A percentile compares a stretch with the other conserved stretches of the same genome.
These are phyloP conservation scores for Calcarius lapponicus DNA, from an alignment of 2,797 vertebrate species.

Conservation along the genomic window DNA sequence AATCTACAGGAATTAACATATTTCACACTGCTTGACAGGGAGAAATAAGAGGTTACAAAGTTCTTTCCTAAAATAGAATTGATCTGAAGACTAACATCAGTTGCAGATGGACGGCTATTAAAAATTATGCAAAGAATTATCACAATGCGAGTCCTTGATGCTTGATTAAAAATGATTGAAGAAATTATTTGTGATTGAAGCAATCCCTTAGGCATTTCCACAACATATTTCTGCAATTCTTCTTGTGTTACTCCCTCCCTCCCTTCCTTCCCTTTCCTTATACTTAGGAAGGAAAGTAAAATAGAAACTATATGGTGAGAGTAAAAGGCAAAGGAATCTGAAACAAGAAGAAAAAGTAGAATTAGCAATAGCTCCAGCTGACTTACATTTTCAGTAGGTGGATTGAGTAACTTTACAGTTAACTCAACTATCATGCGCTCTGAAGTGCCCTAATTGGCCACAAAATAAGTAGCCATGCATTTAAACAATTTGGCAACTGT, in stretches of 20 bases:
- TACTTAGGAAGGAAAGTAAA: background rate
- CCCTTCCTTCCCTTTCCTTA: background rate
- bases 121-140: background rate
- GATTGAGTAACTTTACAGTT: background rate
- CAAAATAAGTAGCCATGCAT: background rate
- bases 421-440: background rate
- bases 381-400: background rate
- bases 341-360: background rate
- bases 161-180: slow-evolving; percentile 28
- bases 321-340: background rate
- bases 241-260: background rate
- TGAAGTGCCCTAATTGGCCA: background rate
- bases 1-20: background rate
- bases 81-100: background rate
- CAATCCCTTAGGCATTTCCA: background rate
- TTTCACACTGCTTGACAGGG: background rate
- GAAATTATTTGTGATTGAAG: slow-evolving; percentile 17
- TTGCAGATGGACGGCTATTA: background rate
- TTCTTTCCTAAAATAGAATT: background rate
- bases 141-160: background rate
- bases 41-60: background rate
- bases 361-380: background rate
- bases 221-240: background rate
- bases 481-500: slow-evolving; percentile 13
- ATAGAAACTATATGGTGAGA: background rate